Percentiles rank a stretch among this genome's conserved stretches.
phyloP scores from a whole-genome alignment of 2,888 invertebrate genomes.

The Eupithecia insigniata region DNA sequence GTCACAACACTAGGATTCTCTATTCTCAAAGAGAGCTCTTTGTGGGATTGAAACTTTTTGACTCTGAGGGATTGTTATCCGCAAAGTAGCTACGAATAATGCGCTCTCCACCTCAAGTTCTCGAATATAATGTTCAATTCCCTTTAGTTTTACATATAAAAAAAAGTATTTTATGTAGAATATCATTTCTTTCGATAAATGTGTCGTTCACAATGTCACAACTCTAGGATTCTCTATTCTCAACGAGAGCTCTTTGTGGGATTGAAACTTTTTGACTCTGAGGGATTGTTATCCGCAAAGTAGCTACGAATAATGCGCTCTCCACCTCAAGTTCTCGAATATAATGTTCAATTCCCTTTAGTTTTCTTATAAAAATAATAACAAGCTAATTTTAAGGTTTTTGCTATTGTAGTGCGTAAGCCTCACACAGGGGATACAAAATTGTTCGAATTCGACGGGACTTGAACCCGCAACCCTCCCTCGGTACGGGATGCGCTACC shows the following conservation, averaged over 20 bases:
- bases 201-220: conserved; percentile 41
- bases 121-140: neutral
- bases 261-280: conserved; percentile 81
- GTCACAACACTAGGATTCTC: conserved; percentile 53
- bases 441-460: too few relatives aligned
- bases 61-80: conserved; percentile 78
- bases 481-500: too few relatives aligned
- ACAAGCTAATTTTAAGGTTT: too few relatives aligned
- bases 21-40: conserved; percentile 69
- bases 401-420: too few relatives aligned
- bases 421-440: too few relatives aligned
- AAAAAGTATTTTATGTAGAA: neutral
- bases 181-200: neutral
- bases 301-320: conserved; percentile 68
- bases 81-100: conserved; percentile 71
- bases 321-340: conserved; percentile 35
- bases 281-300: conserved; percentile 77
- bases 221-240: conserved; percentile 53
- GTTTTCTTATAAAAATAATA: neutral
- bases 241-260: conserved; percentile 76
- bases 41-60: conserved; percentile 82
- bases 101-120: conserved; percentile 50
- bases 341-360: neutral
- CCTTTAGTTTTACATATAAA: too few relatives aligned
- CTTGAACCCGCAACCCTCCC: too few relatives aligned